phyloP scores from a whole-genome alignment of 1,140 invertebrate species.

The Orussus abietinus region DNA sequence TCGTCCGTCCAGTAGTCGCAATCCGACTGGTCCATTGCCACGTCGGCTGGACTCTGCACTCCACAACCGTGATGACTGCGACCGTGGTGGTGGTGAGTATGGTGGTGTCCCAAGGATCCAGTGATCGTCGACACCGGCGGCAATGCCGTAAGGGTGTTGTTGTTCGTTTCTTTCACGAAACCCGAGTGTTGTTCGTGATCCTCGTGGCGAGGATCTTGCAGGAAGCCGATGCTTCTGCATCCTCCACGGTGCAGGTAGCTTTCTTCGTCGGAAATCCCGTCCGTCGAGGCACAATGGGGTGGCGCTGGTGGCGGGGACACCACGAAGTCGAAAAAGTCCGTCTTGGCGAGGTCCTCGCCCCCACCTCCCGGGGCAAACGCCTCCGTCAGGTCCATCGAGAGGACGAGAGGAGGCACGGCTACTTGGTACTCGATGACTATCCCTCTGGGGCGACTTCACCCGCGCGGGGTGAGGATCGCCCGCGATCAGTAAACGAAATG shows the following conservation, averaged over 20 bases:
- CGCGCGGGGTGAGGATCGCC: not conserved
- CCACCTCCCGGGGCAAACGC: slow-evolving; percentile 59
- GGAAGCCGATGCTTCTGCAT: slow-evolving; percentile 35
- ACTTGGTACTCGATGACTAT: slow-evolving; percentile 1
- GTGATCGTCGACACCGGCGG: slow-evolving; percentile 47
- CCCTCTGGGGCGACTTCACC: not conserved
- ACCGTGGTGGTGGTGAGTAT: slow-evolving; percentile 46
- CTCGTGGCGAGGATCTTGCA: slow-evolving; percentile 28
- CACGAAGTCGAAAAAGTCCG: slow-evolving; percentile 83
- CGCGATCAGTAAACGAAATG: not conserved
- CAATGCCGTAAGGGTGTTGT: slow-evolving; percentile 57
- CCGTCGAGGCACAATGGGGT: slow-evolving; percentile 31
- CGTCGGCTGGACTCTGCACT: slow-evolving; percentile 29
- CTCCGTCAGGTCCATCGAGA: slow-evolving; percentile 71
- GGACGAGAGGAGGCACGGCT: not conserved
- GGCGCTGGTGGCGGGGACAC: slow-evolving; percentile 67
- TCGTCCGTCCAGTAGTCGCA: slow-evolving; percentile 69
- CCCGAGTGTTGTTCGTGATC: slow-evolving; percentile 34
- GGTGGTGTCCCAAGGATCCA: slow-evolving; percentile 42
- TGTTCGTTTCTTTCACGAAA: slow-evolving; percentile 66
- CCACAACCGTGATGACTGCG: slow-evolving; percentile 33
- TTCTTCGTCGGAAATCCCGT: slow-evolving; percentile 40
- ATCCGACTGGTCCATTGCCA: slow-evolving; percentile 48
- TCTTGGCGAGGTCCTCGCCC: slow-evolving; percentile 69
- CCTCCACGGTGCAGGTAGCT: slow-evolving; percentile 38